Evolutionary conservation across 2,113 vertebrate species (phyloP).

Genomic region (Marcusenius ussheri): DNA sequence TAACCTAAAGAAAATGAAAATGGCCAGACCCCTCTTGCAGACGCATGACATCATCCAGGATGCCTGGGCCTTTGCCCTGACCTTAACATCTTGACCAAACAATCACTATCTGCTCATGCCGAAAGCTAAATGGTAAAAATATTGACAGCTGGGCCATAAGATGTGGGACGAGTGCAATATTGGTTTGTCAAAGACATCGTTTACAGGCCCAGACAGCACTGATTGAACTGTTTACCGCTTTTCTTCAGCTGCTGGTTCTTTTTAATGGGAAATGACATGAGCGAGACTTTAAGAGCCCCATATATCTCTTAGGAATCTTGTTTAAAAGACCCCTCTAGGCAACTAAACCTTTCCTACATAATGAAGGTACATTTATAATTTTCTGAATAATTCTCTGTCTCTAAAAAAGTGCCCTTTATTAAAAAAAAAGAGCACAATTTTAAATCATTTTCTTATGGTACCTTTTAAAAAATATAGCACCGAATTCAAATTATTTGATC

Average conservation of each 20-base stretch:
- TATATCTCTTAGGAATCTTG: slow-evolving; percentile 34
- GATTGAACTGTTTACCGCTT: slow-evolving; percentile 36
- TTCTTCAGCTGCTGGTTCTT: slow-evolving; percentile 33
- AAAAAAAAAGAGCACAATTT: background rate
- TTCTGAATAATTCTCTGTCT: background rate
- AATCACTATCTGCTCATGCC: background rate
- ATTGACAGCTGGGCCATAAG: background rate
- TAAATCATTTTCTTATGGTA: background rate
- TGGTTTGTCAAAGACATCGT: slow-evolving; percentile 4
- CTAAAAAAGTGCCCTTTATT: background rate
- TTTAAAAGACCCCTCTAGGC: slow-evolving; percentile 36
- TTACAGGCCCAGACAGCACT: slow-evolving; percentile 19
- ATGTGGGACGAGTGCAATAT: background rate
- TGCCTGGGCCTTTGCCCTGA: background rate
- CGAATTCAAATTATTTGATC: background rate
- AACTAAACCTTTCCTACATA: slow-evolving; percentile 33
- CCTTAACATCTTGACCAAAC: background rate
- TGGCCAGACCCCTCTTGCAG: background rate
- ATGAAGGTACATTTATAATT: slow-evolving; percentile 28
- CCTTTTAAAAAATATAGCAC: background rate
- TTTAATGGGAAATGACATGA: slow-evolving; percentile 41
- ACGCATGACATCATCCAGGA: background rate
- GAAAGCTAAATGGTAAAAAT: slow-evolving; percentile 2
- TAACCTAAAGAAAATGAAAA: background rate
- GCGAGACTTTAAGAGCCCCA: slow-evolving; percentile 32